Conservation (phyloP, 2,113 vertebrate species). For the Chaetops frenatus region DNA sequence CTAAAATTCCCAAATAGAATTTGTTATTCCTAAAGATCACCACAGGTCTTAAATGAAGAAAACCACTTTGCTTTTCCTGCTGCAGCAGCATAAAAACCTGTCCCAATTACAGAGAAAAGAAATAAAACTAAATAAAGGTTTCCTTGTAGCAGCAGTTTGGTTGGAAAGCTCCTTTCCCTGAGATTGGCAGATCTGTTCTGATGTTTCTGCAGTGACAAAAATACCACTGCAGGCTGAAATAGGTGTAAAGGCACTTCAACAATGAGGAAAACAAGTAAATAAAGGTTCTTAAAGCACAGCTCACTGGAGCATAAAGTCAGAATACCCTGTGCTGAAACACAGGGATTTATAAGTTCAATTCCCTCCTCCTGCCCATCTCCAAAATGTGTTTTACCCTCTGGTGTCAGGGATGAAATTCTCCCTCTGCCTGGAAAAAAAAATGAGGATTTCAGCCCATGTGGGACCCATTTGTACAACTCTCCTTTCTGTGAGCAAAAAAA, state of each 20-base stretch:
- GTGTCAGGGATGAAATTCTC: neutral
- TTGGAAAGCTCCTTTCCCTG: neutral
- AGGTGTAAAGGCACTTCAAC: neutral
- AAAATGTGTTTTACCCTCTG: neutral
- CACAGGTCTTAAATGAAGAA: rapidly evolving
- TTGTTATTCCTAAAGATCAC: neutral
- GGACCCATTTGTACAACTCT: neutral
- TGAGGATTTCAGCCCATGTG: neutral
- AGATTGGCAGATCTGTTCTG: neutral
- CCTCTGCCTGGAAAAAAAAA: neutral
- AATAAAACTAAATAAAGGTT: neutral
- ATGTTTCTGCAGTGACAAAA: neutral
- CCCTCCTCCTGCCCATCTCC: neutral
- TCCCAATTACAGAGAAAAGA: neutral
- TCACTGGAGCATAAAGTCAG: neutral
- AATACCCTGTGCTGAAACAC: neutral
- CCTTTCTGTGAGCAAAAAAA: slow-evolving; percentile 14
- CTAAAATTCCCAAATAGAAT: rapidly evolving
- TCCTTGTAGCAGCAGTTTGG: neutral
- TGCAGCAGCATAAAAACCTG: neutral
- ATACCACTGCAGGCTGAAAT: neutral
- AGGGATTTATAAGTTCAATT: neutral
- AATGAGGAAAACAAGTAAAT: neutral
- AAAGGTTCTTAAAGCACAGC: neutral
- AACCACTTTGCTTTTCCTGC: neutral